These are phyloP conservation scores for Pantelozetes paolii DNA, from an alignment of 2,888 invertebrate genomes.

Conservation along the genomic window DNA sequence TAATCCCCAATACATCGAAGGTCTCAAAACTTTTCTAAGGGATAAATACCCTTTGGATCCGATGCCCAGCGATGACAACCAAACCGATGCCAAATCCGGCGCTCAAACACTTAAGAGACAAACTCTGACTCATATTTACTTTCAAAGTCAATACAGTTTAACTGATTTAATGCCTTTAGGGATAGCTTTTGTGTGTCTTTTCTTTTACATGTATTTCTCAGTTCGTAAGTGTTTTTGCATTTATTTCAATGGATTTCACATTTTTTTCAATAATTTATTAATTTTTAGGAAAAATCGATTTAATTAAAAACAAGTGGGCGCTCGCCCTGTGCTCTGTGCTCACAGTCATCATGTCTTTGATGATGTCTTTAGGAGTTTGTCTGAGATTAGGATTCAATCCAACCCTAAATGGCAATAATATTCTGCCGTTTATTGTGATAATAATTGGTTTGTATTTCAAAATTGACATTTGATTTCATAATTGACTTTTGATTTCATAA, in stretches of 20 bases:
- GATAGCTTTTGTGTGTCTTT: slow-evolving; percentile 76
- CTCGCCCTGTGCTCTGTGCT: slow-evolving; percentile 85
- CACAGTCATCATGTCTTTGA: slow-evolving; percentile 72
- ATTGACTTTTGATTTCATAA: too few species aligned
- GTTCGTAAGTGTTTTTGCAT: slow-evolving; percentile 59
- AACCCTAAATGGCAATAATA: slow-evolving; percentile 61
- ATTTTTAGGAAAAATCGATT: slow-evolving; percentile 71
- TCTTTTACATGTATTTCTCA: slow-evolving; percentile 90
- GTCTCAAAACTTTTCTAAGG: slow-evolving; percentile 25
- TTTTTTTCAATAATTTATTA: not conserved
- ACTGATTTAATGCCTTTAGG: slow-evolving; percentile 77
- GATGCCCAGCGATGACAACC: not conserved
- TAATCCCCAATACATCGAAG: slow-evolving; percentile 40
- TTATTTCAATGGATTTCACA: not conserved
- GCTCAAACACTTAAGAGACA: slow-evolving; percentile 41
- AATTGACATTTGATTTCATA: too few species aligned
- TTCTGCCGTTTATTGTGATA: slow-evolving; percentile 91
- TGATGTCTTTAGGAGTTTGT: slow-evolving; percentile 73
- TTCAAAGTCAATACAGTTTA: slow-evolving; percentile 81
- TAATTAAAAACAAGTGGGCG: slow-evolving; percentile 76
- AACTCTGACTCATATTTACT: slow-evolving; percentile 67
- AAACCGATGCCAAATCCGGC: not conserved
- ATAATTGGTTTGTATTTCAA: slow-evolving; percentile 67
- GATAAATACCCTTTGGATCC: slow-evolving; percentile 36
- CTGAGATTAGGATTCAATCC: slow-evolving; percentile 52